Base-by-base conservation (phyloP, 2,797 vertebrate species). In the Gouania willdenowi region DNA sequence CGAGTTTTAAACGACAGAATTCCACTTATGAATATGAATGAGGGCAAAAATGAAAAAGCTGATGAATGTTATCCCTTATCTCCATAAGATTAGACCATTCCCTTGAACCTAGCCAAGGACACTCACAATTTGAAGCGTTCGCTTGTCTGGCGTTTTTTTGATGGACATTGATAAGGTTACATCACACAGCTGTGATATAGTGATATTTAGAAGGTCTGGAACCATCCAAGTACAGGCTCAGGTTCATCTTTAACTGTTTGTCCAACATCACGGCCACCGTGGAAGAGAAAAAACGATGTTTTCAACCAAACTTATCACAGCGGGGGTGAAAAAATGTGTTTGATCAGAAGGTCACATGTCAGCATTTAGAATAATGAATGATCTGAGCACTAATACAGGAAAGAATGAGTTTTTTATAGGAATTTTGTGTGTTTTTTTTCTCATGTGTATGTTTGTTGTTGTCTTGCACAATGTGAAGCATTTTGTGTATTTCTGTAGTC, bases 91-190 rank as follows among this genome's bases (percentile, higher is more conserved):
- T 82, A 87, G 64, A 78, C 71, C 36, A 60, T 66, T 86, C 66
- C 83, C 78, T 80, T 87, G 79, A 87, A 88, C 75, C 63, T 59
- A 41, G 45, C 61, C 84, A 87, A 86, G 85, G 86, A 83, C 85
- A 61, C 73, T 49, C 51, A 70, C 64, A 73, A 79, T 70, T 68
- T 81, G 55, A 83, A 67, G 71, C 55, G 56, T 63, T 68, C 2
- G 69, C 71, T 68, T 62, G 62, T 79, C 67, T 50, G 14, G 59
- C 32, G 57, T 62, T 64, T n/a, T n/a, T n/a, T 54, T 75, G 81
- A 85, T 76, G 60, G 71, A 73, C 67, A 41, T 61, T 71, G 84
- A 85, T 84, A 83, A 81, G 38, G 62, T 75, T 67, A 66, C 56
- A 75, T 69, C 57, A 72, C 54, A 59, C 54, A 8, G 26, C 25